Evolutionary conservation across 1,140 invertebrate genomes (phyloP).

Genomic region (Euschistus heros): DNA sequence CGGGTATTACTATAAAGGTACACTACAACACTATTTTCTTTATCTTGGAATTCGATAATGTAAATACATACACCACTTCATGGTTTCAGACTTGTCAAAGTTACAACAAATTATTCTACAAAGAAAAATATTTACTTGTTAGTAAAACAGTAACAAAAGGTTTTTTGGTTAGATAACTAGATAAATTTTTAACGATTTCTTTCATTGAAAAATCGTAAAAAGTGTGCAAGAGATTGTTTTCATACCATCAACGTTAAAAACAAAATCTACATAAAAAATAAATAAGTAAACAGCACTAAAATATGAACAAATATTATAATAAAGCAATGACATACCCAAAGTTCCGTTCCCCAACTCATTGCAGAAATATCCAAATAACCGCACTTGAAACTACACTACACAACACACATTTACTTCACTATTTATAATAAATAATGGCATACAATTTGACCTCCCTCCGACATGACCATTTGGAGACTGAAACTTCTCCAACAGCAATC

Average conservation of each 20-base stretch:
- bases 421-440: neutral
- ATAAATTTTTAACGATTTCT: too few species aligned
- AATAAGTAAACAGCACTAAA: neutral
- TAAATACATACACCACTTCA: too few species aligned
- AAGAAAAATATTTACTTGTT: too few species aligned
- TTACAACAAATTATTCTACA: too few species aligned
- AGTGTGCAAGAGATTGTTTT: neutral
- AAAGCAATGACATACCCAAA: constrained; percentile 1
- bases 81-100: too few species aligned
- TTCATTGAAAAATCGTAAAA: too few species aligned
- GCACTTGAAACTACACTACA: constrained; percentile 2
- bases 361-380: constrained; percentile 1
- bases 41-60: too few species aligned
- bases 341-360: constrained; percentile 7
- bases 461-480: constrained; percentile 4
- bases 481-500: neutral
- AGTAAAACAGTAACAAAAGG: too few species aligned
- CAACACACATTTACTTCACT: constrained; percentile 1
- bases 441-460: neutral
- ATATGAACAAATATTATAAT: neutral
- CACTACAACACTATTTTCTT: too few species aligned
- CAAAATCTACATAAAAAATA: neutral
- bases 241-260: neutral
- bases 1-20: too few species aligned
- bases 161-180: too few species aligned